Evolutionary conservation across 2,113 vertebrate genomes (phyloP).

Genomic region (Mirounga angustirostris): DNA sequence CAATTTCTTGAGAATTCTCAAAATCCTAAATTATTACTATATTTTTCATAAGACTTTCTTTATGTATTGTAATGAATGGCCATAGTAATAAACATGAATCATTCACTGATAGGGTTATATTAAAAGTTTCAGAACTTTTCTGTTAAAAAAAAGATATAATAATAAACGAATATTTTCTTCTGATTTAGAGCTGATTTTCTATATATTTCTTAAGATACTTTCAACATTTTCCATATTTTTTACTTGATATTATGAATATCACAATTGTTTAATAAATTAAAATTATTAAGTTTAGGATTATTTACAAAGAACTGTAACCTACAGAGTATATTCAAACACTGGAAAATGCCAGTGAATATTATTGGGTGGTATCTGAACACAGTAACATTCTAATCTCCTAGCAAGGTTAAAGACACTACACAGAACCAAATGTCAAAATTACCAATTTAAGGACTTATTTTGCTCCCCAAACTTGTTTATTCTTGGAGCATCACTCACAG

Average conservation of each 20-base stretch:
- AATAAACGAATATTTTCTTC: neutral
- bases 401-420: neutral
- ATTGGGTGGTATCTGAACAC: constrained; percentile 7
- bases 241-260: neutral
- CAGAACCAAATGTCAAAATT: constrained; percentile 24
- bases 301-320: constrained; percentile 3
- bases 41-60: constrained; percentile 14
- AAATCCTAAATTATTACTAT: neutral
- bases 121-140: neutral
- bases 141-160: neutral
- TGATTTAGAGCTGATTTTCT: constrained; percentile 19
- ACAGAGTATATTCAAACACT: neutral
- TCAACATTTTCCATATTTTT: neutral
- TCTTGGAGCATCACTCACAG: neutral
- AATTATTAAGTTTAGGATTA: neutral
- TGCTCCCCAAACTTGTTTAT: neutral
- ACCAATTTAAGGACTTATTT: constrained; percentile 33
- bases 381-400: neutral
- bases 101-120: neutral
- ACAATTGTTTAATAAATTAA: constrained; percentile 24
- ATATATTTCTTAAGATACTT: neutral
- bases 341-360: neutral
- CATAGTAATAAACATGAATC: neutral
- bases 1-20: constrained; percentile 13
- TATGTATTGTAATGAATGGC: neutral